Base-by-base conservation (phyloP, 2,113 vertebrate species). In the Antechinus stuartii region DNA sequence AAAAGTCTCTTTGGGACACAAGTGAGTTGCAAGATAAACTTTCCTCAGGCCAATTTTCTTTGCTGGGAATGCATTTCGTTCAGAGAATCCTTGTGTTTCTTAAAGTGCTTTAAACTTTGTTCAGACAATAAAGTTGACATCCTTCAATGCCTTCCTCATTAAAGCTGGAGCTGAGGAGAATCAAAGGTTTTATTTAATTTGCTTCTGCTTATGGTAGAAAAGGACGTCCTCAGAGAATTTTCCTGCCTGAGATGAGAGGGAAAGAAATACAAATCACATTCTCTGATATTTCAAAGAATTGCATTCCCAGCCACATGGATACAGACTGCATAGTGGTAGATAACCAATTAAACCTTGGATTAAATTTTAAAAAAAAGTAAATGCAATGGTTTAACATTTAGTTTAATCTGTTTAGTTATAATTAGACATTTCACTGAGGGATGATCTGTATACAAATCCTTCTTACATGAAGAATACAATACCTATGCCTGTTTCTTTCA, bases 41-140 rank as follows among this genome's bases (percentile, higher is more conserved):
- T 84, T 84, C 91, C 90, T 96, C 92, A 92, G 42, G 94, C 95
- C 26, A 91, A 93, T 96, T 6, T 92, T 26, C 54, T 92, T 93
- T 52, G 52, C 94, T 22, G 57, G 89, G 96, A 96, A 76, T 94
- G 0, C 54, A 26, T 52, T n/a, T 96, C 96, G 92, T 92, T 30
- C 89, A 84, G 26, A 95, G 55, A 95, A 94, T 92, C 30, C 93
- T 35, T 22, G 94, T 89, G 47, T 76, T 49, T 14, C 92, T 55
- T 27, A 96, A 95, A 95, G 50, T 90, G 23, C n/a, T 91, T 95
- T 95, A 94, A 93, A 92, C 47, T 92, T 95, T 93, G 90, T 68
- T 96, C 91, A 89, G 57, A 89, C 55, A 35, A 93, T 95, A 54
- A 42, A 9, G 10, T 56, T 95, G 89, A 54, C 57, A 14, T 54